A percentile compares a stretch with the other conserved stretches of the same genome.
Evolutionary conservation across 1,140 invertebrate genomes (phyloP).

Genomic region (Heliconius eleuchia): DNA sequence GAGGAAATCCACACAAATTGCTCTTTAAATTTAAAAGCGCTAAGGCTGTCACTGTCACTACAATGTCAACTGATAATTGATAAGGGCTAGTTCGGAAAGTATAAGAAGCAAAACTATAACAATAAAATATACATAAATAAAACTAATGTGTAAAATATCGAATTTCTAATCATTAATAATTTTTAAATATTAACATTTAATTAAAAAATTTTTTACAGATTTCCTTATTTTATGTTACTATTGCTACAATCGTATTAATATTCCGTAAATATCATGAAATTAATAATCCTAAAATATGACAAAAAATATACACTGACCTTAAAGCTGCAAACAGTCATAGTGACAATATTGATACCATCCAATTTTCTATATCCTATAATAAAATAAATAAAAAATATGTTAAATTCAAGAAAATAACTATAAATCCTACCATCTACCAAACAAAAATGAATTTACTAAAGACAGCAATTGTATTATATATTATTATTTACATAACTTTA

Average conservation of each 20-base stretch:
- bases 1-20: background rate
- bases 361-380: background rate
- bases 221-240: too few species aligned
- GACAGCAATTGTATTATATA: constrained; percentile 53
- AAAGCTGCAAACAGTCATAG: background rate
- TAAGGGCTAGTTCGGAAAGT: background rate
- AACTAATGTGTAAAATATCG: too few species aligned
- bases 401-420: background rate
- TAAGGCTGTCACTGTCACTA: background rate
- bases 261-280: too few species aligned
- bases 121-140: background rate
- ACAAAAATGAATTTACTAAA: background rate
- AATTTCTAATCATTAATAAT: too few species aligned
- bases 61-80: constrained; percentile 3
- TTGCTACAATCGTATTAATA: too few species aligned
- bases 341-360: background rate
- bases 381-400: background rate
- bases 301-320: background rate
- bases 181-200: too few species aligned
- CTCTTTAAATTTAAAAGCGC: background rate
- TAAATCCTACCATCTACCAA: background rate
- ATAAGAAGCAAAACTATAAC: background rate
- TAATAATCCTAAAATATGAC: too few species aligned
- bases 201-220: too few species aligned
- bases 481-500: constrained; percentile 55